A percentile compares a stretch with the other conserved stretches of the same genome.
Evolutionary conservation across 2,888 invertebrate genomes (phyloP).

Genomic region (Ormyrus thymus): DNA sequence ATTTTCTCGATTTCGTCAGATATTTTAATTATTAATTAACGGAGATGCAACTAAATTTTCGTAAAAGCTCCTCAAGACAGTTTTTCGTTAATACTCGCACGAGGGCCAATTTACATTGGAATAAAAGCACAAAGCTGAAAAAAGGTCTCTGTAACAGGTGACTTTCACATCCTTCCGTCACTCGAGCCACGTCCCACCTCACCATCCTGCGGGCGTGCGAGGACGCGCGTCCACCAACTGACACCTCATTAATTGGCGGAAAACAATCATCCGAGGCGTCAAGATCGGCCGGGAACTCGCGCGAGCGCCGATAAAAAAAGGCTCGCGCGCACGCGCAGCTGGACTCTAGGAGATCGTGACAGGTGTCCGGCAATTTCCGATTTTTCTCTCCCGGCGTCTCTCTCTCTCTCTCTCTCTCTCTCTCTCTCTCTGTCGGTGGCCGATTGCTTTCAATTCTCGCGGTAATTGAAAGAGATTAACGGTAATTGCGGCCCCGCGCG

Average conservation of each 20-base stretch:
- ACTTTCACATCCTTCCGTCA: no score
- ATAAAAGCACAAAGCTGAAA: no score
- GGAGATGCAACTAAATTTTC: no score
- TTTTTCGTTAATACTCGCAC: no score
- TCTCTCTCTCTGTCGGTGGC: slow-evolving; percentile 9
- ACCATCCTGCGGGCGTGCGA: no score
- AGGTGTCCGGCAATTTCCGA: slow-evolving; percentile 35
- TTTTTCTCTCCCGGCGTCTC: not conserved
- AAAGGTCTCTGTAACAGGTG: no score
- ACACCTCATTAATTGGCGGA: slow-evolving; percentile 35
- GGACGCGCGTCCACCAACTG: slow-evolving; percentile 4
- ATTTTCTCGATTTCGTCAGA: no score
- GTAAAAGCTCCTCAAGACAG: no score
- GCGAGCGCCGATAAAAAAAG: not conserved
- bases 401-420: not conserved
- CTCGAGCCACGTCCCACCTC: no score
- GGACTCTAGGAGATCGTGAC: slow-evolving; percentile 29
- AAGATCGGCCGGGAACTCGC: not conserved
- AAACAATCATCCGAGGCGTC: slow-evolving; percentile 27
- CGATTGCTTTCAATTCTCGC: slow-evolving; percentile 55
- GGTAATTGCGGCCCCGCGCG: slow-evolving; percentile 45
- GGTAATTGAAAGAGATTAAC: slow-evolving; percentile 56
- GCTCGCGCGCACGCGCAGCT: not conserved
- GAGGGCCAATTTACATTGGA: no score
- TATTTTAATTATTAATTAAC: no score